phyloP scores from a whole-genome alignment of 2,113 vertebrate genomes.

The Syngnathus floridae region DNA sequence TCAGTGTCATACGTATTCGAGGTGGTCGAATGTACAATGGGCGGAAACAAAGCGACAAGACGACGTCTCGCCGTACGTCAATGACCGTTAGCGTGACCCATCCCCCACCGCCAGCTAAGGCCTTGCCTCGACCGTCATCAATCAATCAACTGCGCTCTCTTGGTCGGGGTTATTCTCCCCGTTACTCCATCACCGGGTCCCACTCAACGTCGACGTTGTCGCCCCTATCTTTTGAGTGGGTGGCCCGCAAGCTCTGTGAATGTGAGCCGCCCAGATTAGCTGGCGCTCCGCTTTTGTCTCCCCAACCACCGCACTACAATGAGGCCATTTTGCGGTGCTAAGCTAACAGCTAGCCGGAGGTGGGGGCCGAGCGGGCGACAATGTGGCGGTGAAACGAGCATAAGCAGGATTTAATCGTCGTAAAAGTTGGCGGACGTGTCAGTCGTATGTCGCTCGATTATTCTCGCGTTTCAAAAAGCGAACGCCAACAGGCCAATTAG shows the following conservation, averaged over 20 bases:
- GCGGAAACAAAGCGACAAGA: conserved; percentile 23
- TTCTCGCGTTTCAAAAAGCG: neutral
- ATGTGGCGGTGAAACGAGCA: neutral
- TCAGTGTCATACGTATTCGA: too few relatives aligned
- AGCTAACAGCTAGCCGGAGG: conserved; percentile 55
- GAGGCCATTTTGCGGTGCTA: conserved; percentile 64
- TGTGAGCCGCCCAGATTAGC: neutral
- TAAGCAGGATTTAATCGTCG: neutral
- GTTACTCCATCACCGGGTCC: neutral
- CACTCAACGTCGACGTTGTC: neutral
- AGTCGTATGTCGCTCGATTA: neutral
- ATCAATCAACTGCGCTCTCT: conserved; percentile 6
- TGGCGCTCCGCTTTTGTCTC: conserved; percentile 66
- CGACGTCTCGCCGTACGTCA: conserved; percentile 60
- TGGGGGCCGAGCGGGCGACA: neutral
- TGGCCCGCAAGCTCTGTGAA: neutral
- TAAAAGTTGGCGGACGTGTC: neutral
- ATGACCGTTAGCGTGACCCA: conserved; percentile 48
- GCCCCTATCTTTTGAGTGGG: too few relatives aligned
- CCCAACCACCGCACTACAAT: conserved; percentile 53
- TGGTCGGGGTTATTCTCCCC: neutral
- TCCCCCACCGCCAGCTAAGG: conserved; percentile 53
- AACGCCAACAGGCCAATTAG: conserved; percentile 39
- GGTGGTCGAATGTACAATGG: neutral
- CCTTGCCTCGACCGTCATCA: conserved; percentile 14